Base-by-base conservation (phyloP, 2,888 invertebrate genomes). In the Ornithoptera priamus region DNA sequence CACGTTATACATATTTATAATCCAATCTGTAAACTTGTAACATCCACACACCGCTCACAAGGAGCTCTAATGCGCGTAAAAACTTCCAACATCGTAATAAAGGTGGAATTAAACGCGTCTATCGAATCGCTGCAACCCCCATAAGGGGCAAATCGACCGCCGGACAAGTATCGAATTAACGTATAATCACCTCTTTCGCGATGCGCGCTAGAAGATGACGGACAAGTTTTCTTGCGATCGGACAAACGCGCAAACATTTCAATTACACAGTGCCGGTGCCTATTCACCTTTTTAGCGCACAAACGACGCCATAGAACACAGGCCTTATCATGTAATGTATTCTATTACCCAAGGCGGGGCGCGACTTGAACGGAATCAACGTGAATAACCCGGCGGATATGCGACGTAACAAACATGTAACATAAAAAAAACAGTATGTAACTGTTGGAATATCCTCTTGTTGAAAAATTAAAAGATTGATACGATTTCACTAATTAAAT, bases 231-330 rank as follows among this genome's bases (percentile, higher is more conserved):
- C 59, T 63, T 58, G 30, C 46, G 57, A 4, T 20, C 22, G 30
- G 15, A 57, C 57, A 58, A 68, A 50, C 17, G 39, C 17, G 22
- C n/a, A 64, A 64, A 68, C 64, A 68, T 64, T 68, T 68, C 68
- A 60, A 60, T 64, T 68, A 53, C 59, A 59, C 20, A 50, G 64
- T 42, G 57, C 8, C 57, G 46, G 20, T n/a, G 57, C 68, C 36
- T 68, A 59, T 69, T 42, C 60, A 60, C 64, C 60, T 60, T 60
- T 42, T 61, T 42, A 18, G 56, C 60, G 50, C 64, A 53, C n/a
- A 20, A 39, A 56, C n/a, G 24, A 3, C 65, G 65, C 65, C 69
- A 69, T 69, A 65, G 63, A 68, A 65, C 69, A 61, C 56, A 61
- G 10, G 60, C 65, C 64, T 42, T 65, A 56, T 65, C 60, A 30